These are phyloP conservation scores for Myopa tessellatipennis DNA, from an alignment of 2,888 invertebrate species.

Conservation along the genomic window DNA sequence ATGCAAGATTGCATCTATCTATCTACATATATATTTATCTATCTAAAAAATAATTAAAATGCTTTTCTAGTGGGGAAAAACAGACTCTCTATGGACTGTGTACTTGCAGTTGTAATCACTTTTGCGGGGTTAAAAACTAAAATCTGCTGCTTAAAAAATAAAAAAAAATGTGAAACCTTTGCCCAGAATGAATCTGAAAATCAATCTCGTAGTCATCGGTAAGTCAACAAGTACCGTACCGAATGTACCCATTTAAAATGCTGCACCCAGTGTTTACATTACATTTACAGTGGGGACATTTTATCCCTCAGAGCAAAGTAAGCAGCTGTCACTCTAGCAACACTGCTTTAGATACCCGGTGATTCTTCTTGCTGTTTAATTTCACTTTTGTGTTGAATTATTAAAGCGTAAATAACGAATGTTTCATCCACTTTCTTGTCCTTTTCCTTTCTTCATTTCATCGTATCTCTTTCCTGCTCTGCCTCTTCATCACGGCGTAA, in stretches of 20 bases:
- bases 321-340: constrained; percentile 26
- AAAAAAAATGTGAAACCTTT: constrained; percentile 63
- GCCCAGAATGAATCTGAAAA: constrained; percentile 78
- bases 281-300: no score
- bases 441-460: no score
- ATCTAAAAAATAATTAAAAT: no score
- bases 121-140: no score
- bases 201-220: constrained; percentile 81
- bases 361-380: constrained; percentile 6
- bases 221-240: constrained; percentile 65
- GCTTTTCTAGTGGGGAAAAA: no score
- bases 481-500: constrained; percentile 3
- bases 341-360: neutral
- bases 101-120: no score
- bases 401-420: constrained; percentile 31
- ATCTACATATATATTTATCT: no score
- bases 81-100: no score
- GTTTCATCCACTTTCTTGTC: neutral
- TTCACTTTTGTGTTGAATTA: constrained; percentile 24
- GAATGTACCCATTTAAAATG: neutral
- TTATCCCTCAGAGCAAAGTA: constrained; percentile 2
- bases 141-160: no score
- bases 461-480: no score
- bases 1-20: neutral
- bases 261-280: neutral